These are phyloP conservation scores for Marisa cornuarietis DNA, from an alignment of 1,140 invertebrate species.

Conservation along the genomic window DNA sequence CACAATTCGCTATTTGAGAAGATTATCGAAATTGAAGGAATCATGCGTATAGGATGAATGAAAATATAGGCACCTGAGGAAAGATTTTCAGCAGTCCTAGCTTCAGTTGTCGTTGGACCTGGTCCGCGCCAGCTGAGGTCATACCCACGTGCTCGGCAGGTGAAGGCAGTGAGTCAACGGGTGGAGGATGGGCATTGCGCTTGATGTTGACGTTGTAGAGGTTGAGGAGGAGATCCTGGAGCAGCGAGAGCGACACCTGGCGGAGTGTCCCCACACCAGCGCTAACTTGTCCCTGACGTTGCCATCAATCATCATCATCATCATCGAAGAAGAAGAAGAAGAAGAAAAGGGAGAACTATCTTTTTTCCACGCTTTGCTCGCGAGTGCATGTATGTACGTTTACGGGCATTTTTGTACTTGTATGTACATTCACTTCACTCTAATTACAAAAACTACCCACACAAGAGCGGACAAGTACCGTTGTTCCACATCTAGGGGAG, in stretches of 20 bases:
- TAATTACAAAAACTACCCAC: background rate
- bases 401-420: background rate
- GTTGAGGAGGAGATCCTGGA: constrained; percentile 36
- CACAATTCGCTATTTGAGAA: too few relatives aligned
- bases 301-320: background rate
- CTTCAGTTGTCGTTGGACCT: constrained; percentile 18
- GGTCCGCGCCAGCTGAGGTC: constrained; percentile 14
- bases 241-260: constrained; percentile 32
- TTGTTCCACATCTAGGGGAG: too few relatives aligned
- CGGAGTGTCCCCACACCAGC: constrained; percentile 36
- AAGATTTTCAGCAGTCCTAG: constrained; percentile 17
- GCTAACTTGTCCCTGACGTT: constrained; percentile 22
- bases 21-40: too few relatives aligned
- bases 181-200: constrained; percentile 9
- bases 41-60: too few relatives aligned
- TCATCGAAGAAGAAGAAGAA: too few relatives aligned
- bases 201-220: constrained; percentile 43
- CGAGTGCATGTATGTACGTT: background rate
- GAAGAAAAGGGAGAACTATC: background rate
- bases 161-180: background rate
- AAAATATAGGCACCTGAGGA: background rate
- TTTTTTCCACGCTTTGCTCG: background rate
- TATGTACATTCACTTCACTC: background rate
- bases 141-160: constrained; percentile 1
- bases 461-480: background rate